A percentile compares a stretch with the other conserved stretches of the same genome.
Evolutionary conservation across 2,113 vertebrate species (phyloP).

Genomic region (Melanostigma gelatinosum): DNA sequence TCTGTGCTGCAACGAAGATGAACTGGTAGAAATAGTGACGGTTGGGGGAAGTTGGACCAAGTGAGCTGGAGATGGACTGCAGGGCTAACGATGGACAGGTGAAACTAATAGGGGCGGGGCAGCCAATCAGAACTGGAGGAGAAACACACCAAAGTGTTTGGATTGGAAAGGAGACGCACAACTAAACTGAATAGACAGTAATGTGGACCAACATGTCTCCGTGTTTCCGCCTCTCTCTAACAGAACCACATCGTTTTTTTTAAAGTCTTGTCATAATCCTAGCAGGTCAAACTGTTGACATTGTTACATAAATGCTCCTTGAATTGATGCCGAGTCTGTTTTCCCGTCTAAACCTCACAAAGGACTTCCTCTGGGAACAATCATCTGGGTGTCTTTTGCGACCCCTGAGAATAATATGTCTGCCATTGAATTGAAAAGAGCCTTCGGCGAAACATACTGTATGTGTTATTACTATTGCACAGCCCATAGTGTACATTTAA

Average conservation of each 20-base stretch:
- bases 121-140: too few relatives aligned
- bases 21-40: too few relatives aligned
- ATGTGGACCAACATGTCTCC: neutral
- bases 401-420: neutral
- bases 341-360: neutral
- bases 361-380: neutral
- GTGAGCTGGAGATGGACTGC: too few relatives aligned
- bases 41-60: too few relatives aligned
- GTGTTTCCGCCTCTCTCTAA: neutral
- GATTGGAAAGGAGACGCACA: neutral
- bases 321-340: neutral
- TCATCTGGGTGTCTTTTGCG: neutral
- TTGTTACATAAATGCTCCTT: slow-evolving; percentile 9
- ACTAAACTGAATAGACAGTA: neutral
- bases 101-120: too few relatives aligned
- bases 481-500: neutral
- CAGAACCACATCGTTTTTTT: neutral
- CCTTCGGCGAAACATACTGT: too few relatives aligned
- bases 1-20: too few relatives aligned
- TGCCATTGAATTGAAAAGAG: neutral
- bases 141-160: too few relatives aligned
- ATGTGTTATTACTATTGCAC: neutral
- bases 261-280: neutral
- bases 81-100: too few relatives aligned
- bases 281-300: neutral